A percentile compares a stretch with the other conserved stretches of the same genome.
phyloP scores from a whole-genome alignment of 2,113 vertebrate species.

The Catharus minimus region DNA sequence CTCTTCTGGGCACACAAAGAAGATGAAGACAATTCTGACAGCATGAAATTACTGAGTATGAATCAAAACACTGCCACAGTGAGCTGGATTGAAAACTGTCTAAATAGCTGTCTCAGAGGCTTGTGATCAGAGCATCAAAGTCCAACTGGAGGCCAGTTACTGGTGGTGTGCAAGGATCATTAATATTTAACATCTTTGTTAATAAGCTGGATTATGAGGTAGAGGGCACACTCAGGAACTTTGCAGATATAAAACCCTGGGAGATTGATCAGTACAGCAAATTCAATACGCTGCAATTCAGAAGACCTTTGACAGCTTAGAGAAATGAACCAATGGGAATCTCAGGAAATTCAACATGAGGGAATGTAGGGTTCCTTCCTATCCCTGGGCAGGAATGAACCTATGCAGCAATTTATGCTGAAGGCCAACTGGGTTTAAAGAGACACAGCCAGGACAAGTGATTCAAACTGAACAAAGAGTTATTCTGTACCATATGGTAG shows the following conservation, averaged over 20 bases:
- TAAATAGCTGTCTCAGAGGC: not conserved
- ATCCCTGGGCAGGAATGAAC: not conserved
- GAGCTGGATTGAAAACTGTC: not conserved
- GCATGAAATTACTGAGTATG: not conserved
- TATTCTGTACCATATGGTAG: not conserved
- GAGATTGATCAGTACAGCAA: not conserved
- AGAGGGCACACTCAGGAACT: not conserved
- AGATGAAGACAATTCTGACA: not conserved
- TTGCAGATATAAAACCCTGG: not conserved
- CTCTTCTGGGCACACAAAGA: not conserved
- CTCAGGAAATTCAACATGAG: not conserved
- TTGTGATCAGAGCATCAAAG: not conserved
- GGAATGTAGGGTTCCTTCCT: not conserved
- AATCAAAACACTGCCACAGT: not conserved
- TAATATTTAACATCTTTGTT: not conserved
- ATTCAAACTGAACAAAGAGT: not conserved
- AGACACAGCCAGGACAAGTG: fast-evolving
- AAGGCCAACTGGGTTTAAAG: not conserved
- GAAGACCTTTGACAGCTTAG: not conserved
- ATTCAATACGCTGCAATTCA: not conserved
- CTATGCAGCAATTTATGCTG: not conserved
- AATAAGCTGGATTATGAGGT: not conserved
- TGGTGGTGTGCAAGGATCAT: not conserved
- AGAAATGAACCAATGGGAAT: not conserved
- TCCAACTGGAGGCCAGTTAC: not conserved